Evolutionary conservation across 2,113 vertebrate genomes (phyloP).

Genomic region (Stigmatopora nigra): DNA sequence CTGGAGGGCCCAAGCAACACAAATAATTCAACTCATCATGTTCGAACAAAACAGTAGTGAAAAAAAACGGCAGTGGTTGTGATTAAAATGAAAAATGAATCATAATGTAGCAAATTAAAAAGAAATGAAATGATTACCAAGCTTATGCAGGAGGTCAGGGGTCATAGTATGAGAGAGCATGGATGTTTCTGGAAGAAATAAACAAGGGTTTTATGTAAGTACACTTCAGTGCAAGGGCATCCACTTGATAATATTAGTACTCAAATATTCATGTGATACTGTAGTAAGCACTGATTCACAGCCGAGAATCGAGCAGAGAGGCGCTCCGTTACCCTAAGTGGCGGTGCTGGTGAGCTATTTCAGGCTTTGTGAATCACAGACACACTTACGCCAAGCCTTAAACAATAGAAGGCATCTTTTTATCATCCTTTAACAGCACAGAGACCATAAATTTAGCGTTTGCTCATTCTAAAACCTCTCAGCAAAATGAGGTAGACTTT

Average conservation of each 20-base stretch:
- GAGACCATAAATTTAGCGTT: conserved; percentile 64
- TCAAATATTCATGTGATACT: conserved; percentile 68
- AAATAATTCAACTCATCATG: background rate
- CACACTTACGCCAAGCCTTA: conserved; percentile 51
- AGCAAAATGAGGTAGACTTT: conserved; percentile 67
- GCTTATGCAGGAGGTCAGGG: conserved; percentile 98
- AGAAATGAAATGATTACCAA: conserved; percentile 99
- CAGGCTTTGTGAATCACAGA: conserved; percentile 63
- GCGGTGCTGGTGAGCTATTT: conserved; percentile 49
- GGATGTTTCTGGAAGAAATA: conserved; percentile 99
- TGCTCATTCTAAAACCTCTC: conserved; percentile 69
- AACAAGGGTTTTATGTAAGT: conserved; percentile 90
- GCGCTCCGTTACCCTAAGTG: conserved; percentile 60
- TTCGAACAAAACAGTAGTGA: conserved; percentile 19
- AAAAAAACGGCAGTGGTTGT: conserved; percentile 25
- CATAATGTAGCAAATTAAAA: conserved; percentile 83
- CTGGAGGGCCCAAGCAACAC: background rate
- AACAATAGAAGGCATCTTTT: conserved; percentile 68
- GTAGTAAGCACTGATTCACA: conserved; percentile 60
- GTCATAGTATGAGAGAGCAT: conserved; percentile 89
- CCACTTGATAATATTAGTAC: conserved; percentile 63
- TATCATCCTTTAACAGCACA: conserved; percentile 61
- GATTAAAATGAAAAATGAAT: conserved; percentile 60
- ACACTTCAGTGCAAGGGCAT: conserved; percentile 64
- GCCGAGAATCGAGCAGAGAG: conserved; percentile 30